Conservation (phyloP, 2,113 vertebrate species). For the Bos javanicus region DNA sequence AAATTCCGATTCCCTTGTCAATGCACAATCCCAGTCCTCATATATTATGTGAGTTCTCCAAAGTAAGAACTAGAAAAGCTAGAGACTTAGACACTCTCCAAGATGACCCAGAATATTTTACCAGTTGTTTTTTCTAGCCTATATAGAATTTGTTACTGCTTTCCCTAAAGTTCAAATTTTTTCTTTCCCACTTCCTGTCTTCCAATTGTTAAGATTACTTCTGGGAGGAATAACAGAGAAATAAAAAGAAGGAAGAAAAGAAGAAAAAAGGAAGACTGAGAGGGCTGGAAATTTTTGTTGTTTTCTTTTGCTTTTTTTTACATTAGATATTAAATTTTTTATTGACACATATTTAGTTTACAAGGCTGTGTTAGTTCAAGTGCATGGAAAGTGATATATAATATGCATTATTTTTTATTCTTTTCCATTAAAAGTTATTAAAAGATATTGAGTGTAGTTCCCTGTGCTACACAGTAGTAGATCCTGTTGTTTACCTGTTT, state of each 20-base stretch:
- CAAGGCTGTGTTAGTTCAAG: background rate
- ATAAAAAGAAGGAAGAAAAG: background rate
- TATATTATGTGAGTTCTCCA: background rate
- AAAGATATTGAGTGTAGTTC: background rate
- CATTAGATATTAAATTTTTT: background rate
- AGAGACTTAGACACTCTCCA: background rate
- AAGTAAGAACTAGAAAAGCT: background rate
- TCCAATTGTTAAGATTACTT: background rate
- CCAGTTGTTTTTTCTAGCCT: background rate
- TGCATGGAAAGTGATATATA: background rate
- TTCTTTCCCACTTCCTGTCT: background rate
- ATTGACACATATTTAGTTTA: background rate
- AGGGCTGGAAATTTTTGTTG: background rate
- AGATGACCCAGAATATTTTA: background rate
- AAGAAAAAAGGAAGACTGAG: background rate
- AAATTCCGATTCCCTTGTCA: background rate
- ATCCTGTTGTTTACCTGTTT: background rate
- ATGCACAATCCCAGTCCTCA: background rate
- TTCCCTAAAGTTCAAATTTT: background rate
- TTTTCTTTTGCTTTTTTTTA: background rate
- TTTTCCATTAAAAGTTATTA: background rate
- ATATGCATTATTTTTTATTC: background rate
- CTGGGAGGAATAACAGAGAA: background rate
- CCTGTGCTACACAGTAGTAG: background rate
- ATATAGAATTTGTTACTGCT: background rate